Percentiles rank a stretch among this genome's conserved stretches.
Conservation (phyloP, 2,888 invertebrate species). For the Sthenelais limicola region DNA sequence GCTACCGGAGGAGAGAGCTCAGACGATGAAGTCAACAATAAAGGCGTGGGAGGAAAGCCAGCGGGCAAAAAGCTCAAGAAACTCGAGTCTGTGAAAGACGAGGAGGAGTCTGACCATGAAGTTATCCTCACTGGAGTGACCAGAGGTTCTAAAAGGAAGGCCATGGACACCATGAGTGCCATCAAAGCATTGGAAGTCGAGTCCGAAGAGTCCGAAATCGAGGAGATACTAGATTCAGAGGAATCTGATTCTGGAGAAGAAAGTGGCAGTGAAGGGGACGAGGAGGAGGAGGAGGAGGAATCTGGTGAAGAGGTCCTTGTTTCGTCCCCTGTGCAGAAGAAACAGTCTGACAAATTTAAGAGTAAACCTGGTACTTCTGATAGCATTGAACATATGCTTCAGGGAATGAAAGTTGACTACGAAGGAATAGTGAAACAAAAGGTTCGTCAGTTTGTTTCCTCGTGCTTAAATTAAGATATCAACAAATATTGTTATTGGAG, state of each 20-base stretch:
- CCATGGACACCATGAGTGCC: not conserved
- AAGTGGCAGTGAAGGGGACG: constrained; percentile 23
- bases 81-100: not conserved
- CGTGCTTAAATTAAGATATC: too few relatives aligned
- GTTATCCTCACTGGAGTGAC: constrained; percentile 11
- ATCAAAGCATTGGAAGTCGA: not conserved
- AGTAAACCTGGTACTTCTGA: not conserved
- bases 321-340: not conserved
- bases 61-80: not conserved
- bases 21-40: not conserved
- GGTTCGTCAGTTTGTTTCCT: constrained; percentile 10
- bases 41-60: not conserved
- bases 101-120: constrained; percentile 19
- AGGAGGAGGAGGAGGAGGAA: constrained; percentile 22
- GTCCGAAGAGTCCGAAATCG: not conserved
- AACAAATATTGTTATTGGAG: too few relatives aligned
- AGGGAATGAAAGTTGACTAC: constrained; percentile 35
- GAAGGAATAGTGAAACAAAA: constrained; percentile 37
- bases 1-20: not conserved
- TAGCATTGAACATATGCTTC: constrained; percentile 10
- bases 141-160: constrained; percentile 5
- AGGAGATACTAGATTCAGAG: not conserved
- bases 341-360: not conserved
- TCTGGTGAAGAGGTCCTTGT: not conserved
- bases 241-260: not conserved